Percentiles rank a stretch among this genome's conserved stretches.
phyloP scores from a whole-genome alignment of 2,888 invertebrate genomes.

The Oscheius sp. region DNA sequence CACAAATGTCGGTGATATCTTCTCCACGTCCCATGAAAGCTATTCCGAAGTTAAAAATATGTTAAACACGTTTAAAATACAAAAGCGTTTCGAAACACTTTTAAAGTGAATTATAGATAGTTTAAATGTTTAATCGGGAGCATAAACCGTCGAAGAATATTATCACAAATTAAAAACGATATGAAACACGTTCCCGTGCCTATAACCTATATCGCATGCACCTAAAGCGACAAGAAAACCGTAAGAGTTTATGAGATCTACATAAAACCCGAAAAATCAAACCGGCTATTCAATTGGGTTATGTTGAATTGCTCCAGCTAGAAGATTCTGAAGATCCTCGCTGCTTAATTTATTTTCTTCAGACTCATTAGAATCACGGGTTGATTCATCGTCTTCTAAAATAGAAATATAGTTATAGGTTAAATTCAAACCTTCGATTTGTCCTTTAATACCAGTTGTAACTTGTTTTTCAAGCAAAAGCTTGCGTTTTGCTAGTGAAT shows the following conservation, averaged over 20 bases:
- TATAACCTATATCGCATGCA: too few relatives aligned
- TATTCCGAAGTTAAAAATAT: too few relatives aligned
- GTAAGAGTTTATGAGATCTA: conserved; percentile 9
- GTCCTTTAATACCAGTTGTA: conserved; percentile 71
- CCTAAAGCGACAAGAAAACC: too few relatives aligned
- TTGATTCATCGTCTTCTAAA: conserved; percentile 24
- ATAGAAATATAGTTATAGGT: neutral
- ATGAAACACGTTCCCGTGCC: too few relatives aligned
- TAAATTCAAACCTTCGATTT: conserved; percentile 35
- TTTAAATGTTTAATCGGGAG: neutral
- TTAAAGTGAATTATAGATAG: neutral
- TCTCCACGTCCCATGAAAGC: conserved; percentile 33
- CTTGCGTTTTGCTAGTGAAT: conserved; percentile 87
- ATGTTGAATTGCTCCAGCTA: conserved; percentile 38
- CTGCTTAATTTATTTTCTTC: conserved; percentile 29
- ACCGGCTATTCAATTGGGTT: conserved; percentile 5
- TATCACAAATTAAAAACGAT: neutral
- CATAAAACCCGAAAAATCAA: neutral
- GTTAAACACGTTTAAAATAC: neutral
- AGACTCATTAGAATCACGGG: conserved; percentile 29
- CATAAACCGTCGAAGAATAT: neutral
- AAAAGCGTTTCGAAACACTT: neutral
- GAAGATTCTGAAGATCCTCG: conserved; percentile 34
- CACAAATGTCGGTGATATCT: conserved; percentile 45
- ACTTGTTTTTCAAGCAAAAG: conserved; percentile 89